phyloP scores from a whole-genome alignment of 2,113 vertebrate species.

The Chlamydotis undulata region DNA sequence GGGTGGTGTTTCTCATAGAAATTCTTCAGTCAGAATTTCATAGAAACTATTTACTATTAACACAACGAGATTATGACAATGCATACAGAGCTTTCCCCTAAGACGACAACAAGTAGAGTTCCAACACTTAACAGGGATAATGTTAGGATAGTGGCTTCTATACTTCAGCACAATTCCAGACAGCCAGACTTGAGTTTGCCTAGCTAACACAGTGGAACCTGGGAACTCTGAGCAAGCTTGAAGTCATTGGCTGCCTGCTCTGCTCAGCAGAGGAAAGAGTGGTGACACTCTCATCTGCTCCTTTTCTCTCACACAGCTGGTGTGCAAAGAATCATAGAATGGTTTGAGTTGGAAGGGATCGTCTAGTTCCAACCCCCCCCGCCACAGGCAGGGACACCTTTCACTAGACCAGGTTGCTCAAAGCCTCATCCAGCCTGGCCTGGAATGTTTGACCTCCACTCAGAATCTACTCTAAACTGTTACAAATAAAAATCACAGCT shows the following conservation, averaged over 20 bases:
- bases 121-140: background rate
- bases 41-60: background rate
- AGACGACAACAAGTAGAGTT: background rate
- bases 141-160: background rate
- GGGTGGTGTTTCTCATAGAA: background rate
- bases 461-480: background rate
- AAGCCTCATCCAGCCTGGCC: too few relatives aligned
- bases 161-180: background rate
- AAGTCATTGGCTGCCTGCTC: background rate
- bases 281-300: background rate
- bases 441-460: background rate
- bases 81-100: background rate
- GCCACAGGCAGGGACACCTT: too few relatives aligned
- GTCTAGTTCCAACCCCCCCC: too few relatives aligned
- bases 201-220: background rate
- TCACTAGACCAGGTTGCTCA: too few relatives aligned
- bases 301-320: background rate
- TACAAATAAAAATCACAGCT: background rate
- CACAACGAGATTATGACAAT: fast-evolving
- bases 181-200: background rate
- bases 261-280: background rate
- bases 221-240: background rate
- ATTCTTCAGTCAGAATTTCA: background rate
- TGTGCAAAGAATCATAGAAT: background rate
- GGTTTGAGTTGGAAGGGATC: too few relatives aligned